A percentile compares a stretch with the other conserved stretches of the same genome.
These are phyloP conservation scores for Thamnaconus septentrionalis DNA, from an alignment of 2,113 vertebrate species.

Conservation along the genomic window DNA sequence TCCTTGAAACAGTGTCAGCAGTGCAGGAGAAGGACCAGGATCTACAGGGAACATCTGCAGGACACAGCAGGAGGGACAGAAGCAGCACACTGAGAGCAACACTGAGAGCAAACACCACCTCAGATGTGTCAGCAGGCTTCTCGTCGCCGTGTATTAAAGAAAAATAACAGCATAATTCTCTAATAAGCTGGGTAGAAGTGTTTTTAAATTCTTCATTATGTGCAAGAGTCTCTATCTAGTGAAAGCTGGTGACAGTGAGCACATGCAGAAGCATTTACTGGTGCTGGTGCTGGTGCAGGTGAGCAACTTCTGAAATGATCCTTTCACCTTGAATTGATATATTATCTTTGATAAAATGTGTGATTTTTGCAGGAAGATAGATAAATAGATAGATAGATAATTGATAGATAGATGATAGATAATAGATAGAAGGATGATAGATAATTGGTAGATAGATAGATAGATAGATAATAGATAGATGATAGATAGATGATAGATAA, in stretches of 20 bases:
- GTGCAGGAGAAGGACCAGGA: too few species aligned
- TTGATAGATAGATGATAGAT: not conserved
- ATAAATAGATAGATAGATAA: too few species aligned
- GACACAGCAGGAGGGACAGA: not conserved
- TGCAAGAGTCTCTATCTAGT: not conserved
- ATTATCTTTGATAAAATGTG: too few species aligned
- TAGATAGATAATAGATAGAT: too few species aligned
- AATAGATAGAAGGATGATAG: not conserved
- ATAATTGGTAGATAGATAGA: too few species aligned
- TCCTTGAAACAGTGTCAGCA: too few species aligned
- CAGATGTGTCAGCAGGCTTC: slow-evolving; percentile 36
- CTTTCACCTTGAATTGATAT: too few species aligned
- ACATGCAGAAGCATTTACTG: slow-evolving; percentile 21
- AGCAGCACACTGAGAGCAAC: not conserved
- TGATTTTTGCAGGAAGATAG: not conserved
- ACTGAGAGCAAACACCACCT: not conserved
- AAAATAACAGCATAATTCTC: not conserved
- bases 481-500: too few species aligned
- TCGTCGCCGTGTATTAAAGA: not conserved
- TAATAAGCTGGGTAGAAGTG: not conserved
- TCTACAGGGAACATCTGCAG: too few species aligned
- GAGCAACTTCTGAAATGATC: slow-evolving; percentile 6
- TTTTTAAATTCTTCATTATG: not conserved
- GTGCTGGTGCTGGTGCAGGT: not conserved
- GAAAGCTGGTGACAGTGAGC: not conserved